Percentiles rank a stretch among this genome's conserved stretches.
Evolutionary conservation across 2,113 vertebrate species (phyloP).

Genomic region (Phalacrocorax carbo): DNA sequence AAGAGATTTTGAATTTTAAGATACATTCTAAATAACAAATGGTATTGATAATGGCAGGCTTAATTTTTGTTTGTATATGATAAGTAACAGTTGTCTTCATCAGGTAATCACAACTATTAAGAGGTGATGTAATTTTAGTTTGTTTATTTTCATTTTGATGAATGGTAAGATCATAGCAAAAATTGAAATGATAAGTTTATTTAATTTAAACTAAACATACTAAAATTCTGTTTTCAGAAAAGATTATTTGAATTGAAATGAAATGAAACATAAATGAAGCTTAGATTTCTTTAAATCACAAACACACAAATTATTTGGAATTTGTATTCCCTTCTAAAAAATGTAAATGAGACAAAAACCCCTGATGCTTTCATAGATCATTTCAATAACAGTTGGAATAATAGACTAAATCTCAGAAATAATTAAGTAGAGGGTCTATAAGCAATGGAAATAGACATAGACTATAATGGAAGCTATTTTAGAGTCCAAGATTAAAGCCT

Average conservation of each 20-base stretch:
- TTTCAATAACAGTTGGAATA: not conserved
- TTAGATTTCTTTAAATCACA: not conserved
- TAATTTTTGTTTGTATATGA: not conserved
- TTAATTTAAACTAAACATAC: not conserved
- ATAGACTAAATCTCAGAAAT: not conserved
- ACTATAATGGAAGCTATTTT: not conserved
- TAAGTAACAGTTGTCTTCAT: not conserved
- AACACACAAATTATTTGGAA: not conserved
- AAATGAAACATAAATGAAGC: not conserved
- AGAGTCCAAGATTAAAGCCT: not conserved
- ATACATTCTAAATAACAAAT: not conserved
- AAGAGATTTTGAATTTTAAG: not conserved
- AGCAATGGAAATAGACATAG: not conserved
- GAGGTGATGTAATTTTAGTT: not conserved
- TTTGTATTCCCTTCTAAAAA: not conserved
- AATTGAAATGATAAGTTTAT: not conserved
- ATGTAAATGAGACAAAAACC: not conserved
- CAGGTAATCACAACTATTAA: not conserved
- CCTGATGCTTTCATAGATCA: not conserved
- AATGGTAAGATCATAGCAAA: not conserved
- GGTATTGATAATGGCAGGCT: not conserved
- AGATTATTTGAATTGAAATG: not conserved
- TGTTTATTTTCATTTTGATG: not conserved
- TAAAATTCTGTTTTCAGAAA: not conserved
- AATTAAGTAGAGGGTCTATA: not conserved